These are phyloP conservation scores for Anthrax anthrax DNA, from an alignment of 2,888 invertebrate species.

Conservation along the genomic window DNA sequence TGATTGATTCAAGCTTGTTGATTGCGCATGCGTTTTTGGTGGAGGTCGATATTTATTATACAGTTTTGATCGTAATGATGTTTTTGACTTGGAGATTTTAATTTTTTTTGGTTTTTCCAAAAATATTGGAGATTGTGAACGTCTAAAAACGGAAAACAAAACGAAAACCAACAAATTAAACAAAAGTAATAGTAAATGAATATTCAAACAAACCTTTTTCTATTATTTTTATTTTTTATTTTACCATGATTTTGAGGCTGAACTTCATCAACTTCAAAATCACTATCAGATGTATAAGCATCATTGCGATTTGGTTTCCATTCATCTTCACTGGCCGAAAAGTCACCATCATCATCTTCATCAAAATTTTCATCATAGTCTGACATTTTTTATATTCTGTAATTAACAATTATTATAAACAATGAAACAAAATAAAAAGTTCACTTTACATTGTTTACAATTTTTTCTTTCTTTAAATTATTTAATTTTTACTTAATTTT, in stretches of 20 bases:
- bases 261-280: constrained; percentile 19
- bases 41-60: constrained; percentile 29
- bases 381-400: constrained; percentile 18
- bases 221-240: not conserved
- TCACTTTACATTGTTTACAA: no score
- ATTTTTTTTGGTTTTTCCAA: no score
- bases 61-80: constrained; percentile 15
- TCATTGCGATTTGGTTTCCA: constrained; percentile 23
- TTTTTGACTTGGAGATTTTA: no score
- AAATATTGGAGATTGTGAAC: not conserved
- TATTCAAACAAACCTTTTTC: not conserved
- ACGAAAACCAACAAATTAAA: not conserved
- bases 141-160: not conserved
- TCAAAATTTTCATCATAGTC: constrained; percentile 15
- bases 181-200: not conserved
- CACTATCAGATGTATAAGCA: constrained; percentile 19
- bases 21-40: constrained; percentile 15
- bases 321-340: constrained; percentile 33
- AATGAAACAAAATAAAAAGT: no score
- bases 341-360: constrained; percentile 25
- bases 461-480: no score
- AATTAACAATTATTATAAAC: no score
- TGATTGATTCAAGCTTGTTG: not conserved
- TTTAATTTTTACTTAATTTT: no score
- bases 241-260: not conserved